Conservation (phyloP, 2,797 vertebrate species). For the Channa striata region DNA sequence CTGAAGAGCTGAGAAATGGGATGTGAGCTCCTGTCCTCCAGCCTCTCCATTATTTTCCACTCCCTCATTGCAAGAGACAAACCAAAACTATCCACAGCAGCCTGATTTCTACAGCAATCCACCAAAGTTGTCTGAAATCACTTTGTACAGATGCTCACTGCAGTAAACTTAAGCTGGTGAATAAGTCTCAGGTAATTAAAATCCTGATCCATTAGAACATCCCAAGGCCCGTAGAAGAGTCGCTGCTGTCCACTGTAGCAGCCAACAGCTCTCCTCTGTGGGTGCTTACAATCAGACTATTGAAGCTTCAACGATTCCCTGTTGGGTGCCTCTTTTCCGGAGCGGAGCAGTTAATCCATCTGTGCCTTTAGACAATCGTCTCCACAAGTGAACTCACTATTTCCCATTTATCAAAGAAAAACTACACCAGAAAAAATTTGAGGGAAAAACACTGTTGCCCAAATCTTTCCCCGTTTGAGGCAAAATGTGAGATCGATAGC, state of each 20-base stretch:
- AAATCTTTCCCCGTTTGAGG: slow-evolving; percentile 33
- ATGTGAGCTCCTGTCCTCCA: slow-evolving; percentile 76
- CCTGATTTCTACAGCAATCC: slow-evolving; percentile 16
- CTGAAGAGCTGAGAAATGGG: slow-evolving; percentile 84
- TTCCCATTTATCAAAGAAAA: slow-evolving; percentile 13
- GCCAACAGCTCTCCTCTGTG: slow-evolving; percentile 45
- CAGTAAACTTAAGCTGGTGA: slow-evolving; percentile 6
- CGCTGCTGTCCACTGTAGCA: slow-evolving; percentile 10
- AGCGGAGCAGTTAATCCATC: slow-evolving; percentile 50
- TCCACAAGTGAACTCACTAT: slow-evolving; percentile 16
- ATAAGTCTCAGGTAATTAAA: slow-evolving; percentile 31
- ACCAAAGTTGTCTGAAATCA: slow-evolving; percentile 27
- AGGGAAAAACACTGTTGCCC: not conserved
- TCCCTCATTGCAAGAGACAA: slow-evolving; percentile 70
- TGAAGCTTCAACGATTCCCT: slow-evolving; percentile 49
- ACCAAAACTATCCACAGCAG: slow-evolving; percentile 26
- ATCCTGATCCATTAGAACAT: slow-evolving; percentile 39
- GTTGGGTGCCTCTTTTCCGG: slow-evolving; percentile 20
- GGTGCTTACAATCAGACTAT: slow-evolving; percentile 46
- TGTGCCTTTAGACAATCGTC: slow-evolving; percentile 32
- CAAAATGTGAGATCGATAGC: slow-evolving; percentile 55
- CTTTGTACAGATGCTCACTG: slow-evolving; percentile 2
- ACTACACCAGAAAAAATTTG: slow-evolving; percentile 10
- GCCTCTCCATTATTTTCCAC: slow-evolving; percentile 76
- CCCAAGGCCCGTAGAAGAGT: slow-evolving; percentile 31